Evolutionary conservation across 2,888 invertebrate species (phyloP).

Genomic region (Eupeodes luniger): DNA sequence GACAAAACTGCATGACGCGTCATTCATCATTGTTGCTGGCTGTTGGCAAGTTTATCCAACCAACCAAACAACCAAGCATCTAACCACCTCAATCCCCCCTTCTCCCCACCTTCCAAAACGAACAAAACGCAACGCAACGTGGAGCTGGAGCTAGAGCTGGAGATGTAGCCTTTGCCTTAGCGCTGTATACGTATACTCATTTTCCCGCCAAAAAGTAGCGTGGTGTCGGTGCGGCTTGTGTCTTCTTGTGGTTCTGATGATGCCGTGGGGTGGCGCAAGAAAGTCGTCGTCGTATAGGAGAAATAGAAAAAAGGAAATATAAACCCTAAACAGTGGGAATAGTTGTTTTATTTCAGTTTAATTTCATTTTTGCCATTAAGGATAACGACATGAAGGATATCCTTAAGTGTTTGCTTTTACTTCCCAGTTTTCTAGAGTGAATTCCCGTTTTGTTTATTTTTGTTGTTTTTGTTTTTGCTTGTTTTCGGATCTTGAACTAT

Average conservation of each 20-base stretch:
- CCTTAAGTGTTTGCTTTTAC: slow-evolving; percentile 62
- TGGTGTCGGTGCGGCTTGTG: slow-evolving; percentile 1
- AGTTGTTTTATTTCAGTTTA: slow-evolving; percentile 61
- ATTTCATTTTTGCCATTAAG: slow-evolving; percentile 68
- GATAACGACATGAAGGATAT: slow-evolving; percentile 61
- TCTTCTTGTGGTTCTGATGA: neutral
- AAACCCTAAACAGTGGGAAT: slow-evolving; percentile 15
- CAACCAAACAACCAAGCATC: slow-evolving; percentile 1
- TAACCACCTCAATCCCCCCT: neutral
- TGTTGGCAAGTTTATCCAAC: slow-evolving; percentile 53
- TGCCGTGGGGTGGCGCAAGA: neutral
- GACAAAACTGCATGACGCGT: slow-evolving; percentile 60
- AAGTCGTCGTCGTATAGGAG: slow-evolving; percentile 12
- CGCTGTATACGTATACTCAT: neutral
- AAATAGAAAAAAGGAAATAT: slow-evolving; percentile 1
- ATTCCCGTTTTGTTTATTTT: slow-evolving; percentile 25
- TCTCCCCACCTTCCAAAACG: neutral
- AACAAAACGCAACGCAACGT: neutral
- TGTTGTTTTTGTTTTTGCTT: slow-evolving; percentile 14
- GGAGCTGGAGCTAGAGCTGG: neutral
- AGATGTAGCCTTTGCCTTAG: neutral
- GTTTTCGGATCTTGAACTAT: neutral
- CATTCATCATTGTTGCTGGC: slow-evolving; percentile 60
- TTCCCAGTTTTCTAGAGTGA: slow-evolving; percentile 44
- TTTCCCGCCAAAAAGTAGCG: slow-evolving; percentile 44